Evolutionary conservation across 2,888 invertebrate species (phyloP).

Genomic region (Formica aserva): DNA sequence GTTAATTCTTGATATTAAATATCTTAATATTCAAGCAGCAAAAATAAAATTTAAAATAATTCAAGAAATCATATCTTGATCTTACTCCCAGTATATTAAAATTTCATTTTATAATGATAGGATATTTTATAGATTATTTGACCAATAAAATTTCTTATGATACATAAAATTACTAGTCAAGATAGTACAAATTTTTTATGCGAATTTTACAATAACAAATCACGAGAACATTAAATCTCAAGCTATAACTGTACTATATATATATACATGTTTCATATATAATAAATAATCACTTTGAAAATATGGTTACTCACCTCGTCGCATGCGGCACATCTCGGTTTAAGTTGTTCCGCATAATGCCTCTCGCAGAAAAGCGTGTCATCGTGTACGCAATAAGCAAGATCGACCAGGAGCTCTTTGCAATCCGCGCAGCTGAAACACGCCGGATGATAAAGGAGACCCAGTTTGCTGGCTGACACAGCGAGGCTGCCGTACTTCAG

Average conservation of each 20-base stretch:
- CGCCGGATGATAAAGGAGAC: conserved; percentile 94
- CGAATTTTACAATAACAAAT: background rate
- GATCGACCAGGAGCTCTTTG: conserved; percentile 97
- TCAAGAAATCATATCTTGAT: background rate
- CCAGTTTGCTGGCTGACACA: conserved; percentile 94
- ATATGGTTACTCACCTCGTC: conserved; percentile 94
- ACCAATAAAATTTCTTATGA: background rate
- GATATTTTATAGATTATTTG: background rate
- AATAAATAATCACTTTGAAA: background rate
- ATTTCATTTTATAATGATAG: background rate
- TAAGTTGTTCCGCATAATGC: conserved; percentile 98
- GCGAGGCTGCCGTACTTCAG: conserved; percentile 93
- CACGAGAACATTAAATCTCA: background rate
- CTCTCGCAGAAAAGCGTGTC: conserved; percentile 96
- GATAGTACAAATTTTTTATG: background rate
- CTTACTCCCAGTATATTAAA: background rate
- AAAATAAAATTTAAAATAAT: background rate
- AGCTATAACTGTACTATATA: background rate
- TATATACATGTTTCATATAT: background rate
- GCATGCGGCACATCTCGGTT: conserved; percentile 98
- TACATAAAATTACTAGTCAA: background rate
- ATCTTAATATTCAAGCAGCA: background rate
- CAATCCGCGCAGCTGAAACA: conserved; percentile 97
- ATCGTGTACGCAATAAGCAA: conserved; percentile 97
- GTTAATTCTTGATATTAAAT: background rate